These are phyloP conservation scores for Mythimna albipuncta DNA, from an alignment of 2,888 invertebrate genomes.

Conservation along the genomic window DNA sequence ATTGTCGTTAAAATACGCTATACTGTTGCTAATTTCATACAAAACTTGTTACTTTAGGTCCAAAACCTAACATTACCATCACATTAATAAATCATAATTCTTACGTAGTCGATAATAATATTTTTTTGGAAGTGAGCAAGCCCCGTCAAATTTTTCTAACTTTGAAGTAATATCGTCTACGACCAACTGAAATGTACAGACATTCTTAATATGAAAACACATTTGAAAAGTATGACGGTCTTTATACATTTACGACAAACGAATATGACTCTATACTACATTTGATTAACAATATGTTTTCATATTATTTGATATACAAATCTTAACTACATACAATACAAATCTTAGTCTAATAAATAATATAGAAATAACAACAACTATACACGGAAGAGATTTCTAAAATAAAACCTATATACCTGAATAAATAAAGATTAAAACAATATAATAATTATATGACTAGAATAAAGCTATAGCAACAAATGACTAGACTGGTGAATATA, in stretches of 20 bases:
- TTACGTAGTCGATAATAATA: constrained; percentile 56
- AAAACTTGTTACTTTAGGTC: constrained; percentile 60
- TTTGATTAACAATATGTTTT: constrained; percentile 46
- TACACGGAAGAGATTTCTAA: constrained; percentile 42
- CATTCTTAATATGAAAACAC: constrained; percentile 55
- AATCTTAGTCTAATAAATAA: constrained; percentile 58
- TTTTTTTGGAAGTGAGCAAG: constrained; percentile 82
- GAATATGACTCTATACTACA: constrained; percentile 34
- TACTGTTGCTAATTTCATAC: constrained; percentile 54
- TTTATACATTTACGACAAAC: constrained; percentile 37
- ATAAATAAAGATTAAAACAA: constrained; percentile 38
- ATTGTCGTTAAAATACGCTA: constrained; percentile 30
- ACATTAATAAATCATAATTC: constrained; percentile 50
- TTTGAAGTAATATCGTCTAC: constrained; percentile 66
- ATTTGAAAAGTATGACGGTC: constrained; percentile 33
- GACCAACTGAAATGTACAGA: constrained; percentile 69
- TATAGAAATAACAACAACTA: constrained; percentile 49
- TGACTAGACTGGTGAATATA: constrained; percentile 24
- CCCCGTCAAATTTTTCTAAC: constrained; percentile 70
- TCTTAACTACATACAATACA: constrained; percentile 56
- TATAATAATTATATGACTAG: constrained; percentile 22
- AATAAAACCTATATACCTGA: constrained; percentile 32
- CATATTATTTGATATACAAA: constrained; percentile 57
- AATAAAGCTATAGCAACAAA: constrained; percentile 16
- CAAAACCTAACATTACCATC: constrained; percentile 57